A percentile compares a stretch with the other conserved stretches of the same genome.
Conservation (phyloP, 2,113 vertebrate species). For the Equus przewalskii region DNA sequence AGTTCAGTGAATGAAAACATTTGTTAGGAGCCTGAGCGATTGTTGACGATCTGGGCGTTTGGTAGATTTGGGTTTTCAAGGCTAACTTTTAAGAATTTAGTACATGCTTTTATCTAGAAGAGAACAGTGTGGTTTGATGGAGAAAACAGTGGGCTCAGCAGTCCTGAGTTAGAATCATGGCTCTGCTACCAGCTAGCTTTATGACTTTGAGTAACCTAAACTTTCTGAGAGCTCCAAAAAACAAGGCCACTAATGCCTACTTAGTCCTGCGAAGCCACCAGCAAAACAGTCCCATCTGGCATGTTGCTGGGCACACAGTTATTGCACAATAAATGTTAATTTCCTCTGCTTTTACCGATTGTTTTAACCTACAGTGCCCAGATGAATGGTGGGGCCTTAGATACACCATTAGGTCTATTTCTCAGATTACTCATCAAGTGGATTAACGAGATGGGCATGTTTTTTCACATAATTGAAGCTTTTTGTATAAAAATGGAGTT, state of each 20-base stretch:
- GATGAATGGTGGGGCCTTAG: not conserved
- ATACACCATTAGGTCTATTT: not conserved
- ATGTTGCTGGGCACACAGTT: not conserved
- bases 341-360: not conserved
- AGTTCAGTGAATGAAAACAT: not conserved
- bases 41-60: not conserved
- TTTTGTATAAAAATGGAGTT: not conserved
- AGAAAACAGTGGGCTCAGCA: not conserved
- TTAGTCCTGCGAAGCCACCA: not conserved
- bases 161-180: not conserved
- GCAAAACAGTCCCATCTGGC: not conserved
- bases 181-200: not conserved
- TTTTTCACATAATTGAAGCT: not conserved
- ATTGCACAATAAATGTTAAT: not conserved
- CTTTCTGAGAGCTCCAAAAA: not conserved
- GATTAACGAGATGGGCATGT: not conserved
- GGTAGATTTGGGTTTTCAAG: not conserved
- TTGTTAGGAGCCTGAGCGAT: not conserved
- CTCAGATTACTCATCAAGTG: not conserved
- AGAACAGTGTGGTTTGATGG: not conserved
- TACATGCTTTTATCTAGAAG: not conserved
- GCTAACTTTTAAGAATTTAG: not conserved
- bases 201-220: not conserved
- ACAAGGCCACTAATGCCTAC: not conserved
- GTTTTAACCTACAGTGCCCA: not conserved